Evolutionary conservation across 2,797 vertebrate genomes (phyloP).

Genomic region (Florisuga fusca): DNA sequence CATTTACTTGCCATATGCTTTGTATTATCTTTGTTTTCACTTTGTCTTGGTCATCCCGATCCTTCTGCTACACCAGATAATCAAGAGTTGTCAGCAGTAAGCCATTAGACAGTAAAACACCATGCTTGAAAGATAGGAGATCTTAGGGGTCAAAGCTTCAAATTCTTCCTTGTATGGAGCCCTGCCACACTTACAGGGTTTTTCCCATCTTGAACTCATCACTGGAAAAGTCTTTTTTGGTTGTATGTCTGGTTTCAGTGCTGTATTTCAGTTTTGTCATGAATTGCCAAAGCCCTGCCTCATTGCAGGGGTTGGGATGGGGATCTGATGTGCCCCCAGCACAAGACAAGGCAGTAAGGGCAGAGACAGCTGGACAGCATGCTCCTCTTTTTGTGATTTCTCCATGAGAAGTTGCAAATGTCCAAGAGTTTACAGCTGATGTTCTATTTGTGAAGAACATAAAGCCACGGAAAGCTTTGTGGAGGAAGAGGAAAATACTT

Average conservation of each 20-base stretch:
- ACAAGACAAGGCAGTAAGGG: not conserved
- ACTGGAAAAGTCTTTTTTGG: not conserved
- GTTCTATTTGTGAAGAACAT: not conserved
- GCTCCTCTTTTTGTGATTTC: not conserved
- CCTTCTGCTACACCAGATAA: not conserved
- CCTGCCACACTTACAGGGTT: not conserved
- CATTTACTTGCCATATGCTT: slow-evolving; percentile 31
- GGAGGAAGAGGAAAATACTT: not conserved
- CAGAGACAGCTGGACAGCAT: not conserved
- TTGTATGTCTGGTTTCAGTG: not conserved
- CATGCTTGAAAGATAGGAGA: slow-evolving; percentile 7
- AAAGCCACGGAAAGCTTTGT: not conserved
- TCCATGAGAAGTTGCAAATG: not conserved
- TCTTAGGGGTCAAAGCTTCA: not conserved
- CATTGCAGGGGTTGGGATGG: not conserved
- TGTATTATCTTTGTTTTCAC: slow-evolving; percentile 10
- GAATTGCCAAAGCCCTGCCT: not conserved
- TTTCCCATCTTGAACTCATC: slow-evolving; percentile 27
- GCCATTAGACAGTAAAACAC: slow-evolving; percentile 18
- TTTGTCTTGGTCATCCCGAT: not conserved
- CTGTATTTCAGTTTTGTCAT: not conserved
- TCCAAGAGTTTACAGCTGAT: not conserved
- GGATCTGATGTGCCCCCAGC: not conserved
- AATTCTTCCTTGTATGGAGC: slow-evolving; percentile 8
- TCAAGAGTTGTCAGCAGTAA: slow-evolving; percentile 27